Evolutionary conservation across 2,797 vertebrate genomes (phyloP), one percentile per base, ranked within the genome.

Genomic region (Phataginus tricuspis): DNA sequence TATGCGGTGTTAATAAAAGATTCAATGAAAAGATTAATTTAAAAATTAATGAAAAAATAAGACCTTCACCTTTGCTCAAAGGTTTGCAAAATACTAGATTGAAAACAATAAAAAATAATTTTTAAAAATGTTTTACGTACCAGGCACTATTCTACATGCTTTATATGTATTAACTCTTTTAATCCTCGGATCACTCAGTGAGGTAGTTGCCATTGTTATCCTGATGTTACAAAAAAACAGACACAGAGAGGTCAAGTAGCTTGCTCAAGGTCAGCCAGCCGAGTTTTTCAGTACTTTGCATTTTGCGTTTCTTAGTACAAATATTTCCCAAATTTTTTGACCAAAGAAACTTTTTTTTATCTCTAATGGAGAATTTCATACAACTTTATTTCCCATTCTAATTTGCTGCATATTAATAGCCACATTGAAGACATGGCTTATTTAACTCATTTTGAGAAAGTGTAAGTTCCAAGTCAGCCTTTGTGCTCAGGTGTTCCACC

Each of bases 291-390:
- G 15, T 14, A 75, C 13, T 42, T 31, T 57, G 78, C 72, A 59
- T 78, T 80, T 91, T 82, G 14, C 61, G 90, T 83, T 90, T 91
- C 74, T 84, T 86, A 86, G n/a, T 61, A 86, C 16, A 74, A 79
- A 89, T 86, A 66, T 68, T 80, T 89, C 23, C 27, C 31, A 83
- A 19, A 42, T 25, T 37, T 57, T 74, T 37, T 72, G 25, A 53
- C 4, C 4, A 12, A 42, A 5, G 45, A 63, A 87, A 45, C 25
- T 37, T 87, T 75, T 42, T 49, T 61, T 86, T 74, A 8, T 8
- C 9, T 66, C 57, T 69, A 42, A 31, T n/a, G 51, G 57, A 90
- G 6, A 4, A 29, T 90, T 71, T 85, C 59, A 49, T 3, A 49
- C 13, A 90, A 69, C 9, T 29, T 79, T 59, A 55, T 78, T 74